Evolutionary conservation across 2,113 vertebrate species (phyloP).

Genomic region (Cyanoderma ruficeps): DNA sequence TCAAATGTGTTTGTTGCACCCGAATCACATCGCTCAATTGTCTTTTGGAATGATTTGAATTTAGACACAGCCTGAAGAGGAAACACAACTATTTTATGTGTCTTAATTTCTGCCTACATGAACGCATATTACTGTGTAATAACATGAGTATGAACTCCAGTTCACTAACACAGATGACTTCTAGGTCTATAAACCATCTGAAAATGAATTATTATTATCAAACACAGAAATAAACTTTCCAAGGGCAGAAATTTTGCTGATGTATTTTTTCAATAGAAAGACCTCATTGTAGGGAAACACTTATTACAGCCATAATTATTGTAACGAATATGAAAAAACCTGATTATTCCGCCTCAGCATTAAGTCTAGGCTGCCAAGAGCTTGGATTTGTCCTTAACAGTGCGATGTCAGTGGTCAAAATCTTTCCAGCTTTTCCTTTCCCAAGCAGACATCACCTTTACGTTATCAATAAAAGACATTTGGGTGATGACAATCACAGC

Average conservation of each 20-base stretch:
- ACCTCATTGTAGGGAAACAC: not conserved
- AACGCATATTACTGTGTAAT: not conserved
- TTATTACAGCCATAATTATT: constrained; percentile 9
- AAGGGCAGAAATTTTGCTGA: not conserved
- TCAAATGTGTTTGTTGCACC: not conserved
- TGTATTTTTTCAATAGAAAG: constrained; percentile 13
- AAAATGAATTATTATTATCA: not conserved
- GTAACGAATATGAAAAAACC: not conserved
- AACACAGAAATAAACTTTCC: not conserved
- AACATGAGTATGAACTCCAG: not conserved
- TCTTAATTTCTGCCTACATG: not conserved
- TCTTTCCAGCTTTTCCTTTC: not conserved
- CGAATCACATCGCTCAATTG: not conserved
- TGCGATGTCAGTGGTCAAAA: not conserved
- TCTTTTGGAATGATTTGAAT: not conserved
- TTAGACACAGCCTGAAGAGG: not conserved
- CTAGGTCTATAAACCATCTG: not conserved
- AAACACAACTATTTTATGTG: not conserved
- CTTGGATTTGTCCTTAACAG: not conserved
- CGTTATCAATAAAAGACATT: not conserved
- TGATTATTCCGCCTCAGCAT: not conserved
- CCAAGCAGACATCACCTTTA: not conserved
- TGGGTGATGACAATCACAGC: not conserved
- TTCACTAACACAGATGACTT: not conserved
- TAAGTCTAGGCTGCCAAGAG: not conserved